Evolutionary conservation across 2,797 vertebrate species (phyloP).

Genomic region (Arnoldichthys spilopterus): DNA sequence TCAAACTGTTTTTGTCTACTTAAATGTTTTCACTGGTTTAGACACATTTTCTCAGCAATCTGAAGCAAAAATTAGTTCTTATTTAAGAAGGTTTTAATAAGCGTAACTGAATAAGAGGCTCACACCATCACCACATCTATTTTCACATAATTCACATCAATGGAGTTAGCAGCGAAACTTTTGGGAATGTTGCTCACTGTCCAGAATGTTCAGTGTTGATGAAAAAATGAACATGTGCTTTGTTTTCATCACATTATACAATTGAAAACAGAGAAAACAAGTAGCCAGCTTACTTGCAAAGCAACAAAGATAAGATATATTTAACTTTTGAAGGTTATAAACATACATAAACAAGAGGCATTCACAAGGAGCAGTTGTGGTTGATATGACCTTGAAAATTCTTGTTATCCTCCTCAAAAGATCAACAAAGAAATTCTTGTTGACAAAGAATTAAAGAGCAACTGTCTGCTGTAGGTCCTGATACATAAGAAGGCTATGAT

Average conservation of each 20-base stretch:
- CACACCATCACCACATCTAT: too few species aligned
- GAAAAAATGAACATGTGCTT: background rate
- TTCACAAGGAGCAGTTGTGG: background rate
- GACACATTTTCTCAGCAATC: too few species aligned
- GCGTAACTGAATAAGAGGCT: too few species aligned
- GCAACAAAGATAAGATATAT: background rate
- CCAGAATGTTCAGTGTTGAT: background rate
- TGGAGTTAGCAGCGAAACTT: too few species aligned
- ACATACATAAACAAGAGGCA: background rate
- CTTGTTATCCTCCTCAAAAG: background rate
- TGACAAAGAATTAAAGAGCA: background rate
- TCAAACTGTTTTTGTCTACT: too few species aligned
- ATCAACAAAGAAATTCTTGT: constrained; percentile 5
- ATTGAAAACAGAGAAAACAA: constrained; percentile 11
- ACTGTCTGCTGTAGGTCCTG: background rate
- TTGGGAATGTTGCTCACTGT: background rate
- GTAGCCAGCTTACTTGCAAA: background rate
- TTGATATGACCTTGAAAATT: constrained; percentile 2
- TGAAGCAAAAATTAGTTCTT: too few species aligned
- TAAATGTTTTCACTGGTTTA: too few species aligned
- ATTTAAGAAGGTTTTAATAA: too few species aligned
- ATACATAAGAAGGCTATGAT: background rate
- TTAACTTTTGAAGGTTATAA: background rate
- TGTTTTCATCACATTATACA: background rate
- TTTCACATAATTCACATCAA: too few species aligned